Conservation (phyloP, 2,113 vertebrate species). For the Sylvilagus bachmani region DNA sequence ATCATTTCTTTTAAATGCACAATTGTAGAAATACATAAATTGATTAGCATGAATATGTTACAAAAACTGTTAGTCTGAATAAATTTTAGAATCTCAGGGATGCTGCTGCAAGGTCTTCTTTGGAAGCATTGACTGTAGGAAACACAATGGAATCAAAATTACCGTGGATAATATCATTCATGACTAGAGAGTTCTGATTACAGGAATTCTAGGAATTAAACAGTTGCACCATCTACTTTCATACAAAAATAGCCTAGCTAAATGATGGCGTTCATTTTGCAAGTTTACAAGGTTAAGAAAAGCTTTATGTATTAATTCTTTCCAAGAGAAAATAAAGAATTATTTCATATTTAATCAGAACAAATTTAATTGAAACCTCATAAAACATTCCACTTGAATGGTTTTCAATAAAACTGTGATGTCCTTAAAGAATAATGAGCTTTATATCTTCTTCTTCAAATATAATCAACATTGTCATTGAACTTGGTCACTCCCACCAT, state of each 20-base stretch:
- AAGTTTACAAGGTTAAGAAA: conserved; percentile 39
- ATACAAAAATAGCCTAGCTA: conserved; percentile 42
- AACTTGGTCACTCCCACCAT: neutral
- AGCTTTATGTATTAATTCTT: conserved; percentile 32
- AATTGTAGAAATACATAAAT: neutral
- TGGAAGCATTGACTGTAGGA: neutral
- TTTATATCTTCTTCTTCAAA: conserved; percentile 53
- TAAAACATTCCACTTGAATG: conserved; percentile 41
- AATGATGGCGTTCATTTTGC: conserved; percentile 57
- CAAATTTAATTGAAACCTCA: conserved; percentile 60
- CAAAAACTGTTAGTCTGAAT: conserved; percentile 22
- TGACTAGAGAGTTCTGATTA: neutral
- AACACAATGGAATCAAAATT: conserved; percentile 14
- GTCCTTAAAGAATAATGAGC: conserved; percentile 46
- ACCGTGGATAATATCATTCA: neutral
- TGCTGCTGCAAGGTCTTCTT: neutral
- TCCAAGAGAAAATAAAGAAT: conserved; percentile 61
- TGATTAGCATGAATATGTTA: neutral
- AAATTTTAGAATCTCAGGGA: conserved; percentile 36
- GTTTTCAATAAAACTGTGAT: conserved; percentile 58
- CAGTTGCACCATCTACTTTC: neutral
- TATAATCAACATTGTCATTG: neutral
- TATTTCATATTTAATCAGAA: conserved; percentile 60
- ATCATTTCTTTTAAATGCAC: neutral
- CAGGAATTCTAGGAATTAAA: conserved; percentile 35